Evolutionary conservation across 2,113 vertebrate genomes (phyloP), one percentile per base, ranked within the genome.

Genomic region (Melanerpes formicivorus): DNA sequence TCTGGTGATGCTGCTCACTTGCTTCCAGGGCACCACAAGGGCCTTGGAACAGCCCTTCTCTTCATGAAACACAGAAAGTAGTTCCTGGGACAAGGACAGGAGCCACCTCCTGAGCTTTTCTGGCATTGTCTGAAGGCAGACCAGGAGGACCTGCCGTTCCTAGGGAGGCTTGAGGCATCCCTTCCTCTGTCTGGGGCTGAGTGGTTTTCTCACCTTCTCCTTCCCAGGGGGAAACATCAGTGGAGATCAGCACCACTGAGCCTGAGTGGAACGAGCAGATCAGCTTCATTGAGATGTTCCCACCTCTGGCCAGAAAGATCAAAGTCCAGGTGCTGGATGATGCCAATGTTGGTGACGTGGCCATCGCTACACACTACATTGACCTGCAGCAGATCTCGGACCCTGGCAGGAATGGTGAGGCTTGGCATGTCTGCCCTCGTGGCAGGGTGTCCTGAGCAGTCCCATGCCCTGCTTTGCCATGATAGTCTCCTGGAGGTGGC

Each of bases 221-320:
- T 75, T 76, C 69, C 70, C 90, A 99, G 99, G 99, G 99, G 5
- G 98, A 99, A 97, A 99, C 98, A 0, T 99, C 98, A 0, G 98
- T 99, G 13, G 97, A 97, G 40, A 95, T 73, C 21, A 98, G 95
- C 95, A 97, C 98, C 26, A 98, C 96, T 6, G 95, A 92, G 40
- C 99, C 99, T 0, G 95, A 98, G 64, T 99, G 99, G 99, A 99
- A 99, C 0, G 98, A 99, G 82, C 98, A 99, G 96, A 98, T 99
- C 94, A 98, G 97, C 89, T 99, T 99, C 85, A 98, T 99, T 2
- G 99, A 99, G 95, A 99, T 99, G 97, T 99, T 99, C 88, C 99
- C 98, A 0, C 98, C 98, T 63, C 98, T 99, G 72, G 98, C 98
- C 66, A 98, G 98, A 69, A 95, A 98, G 92, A 98, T 99, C 59